Base-by-base conservation (phyloP, 2,113 vertebrate species). In the Anser cygnoides region DNA sequence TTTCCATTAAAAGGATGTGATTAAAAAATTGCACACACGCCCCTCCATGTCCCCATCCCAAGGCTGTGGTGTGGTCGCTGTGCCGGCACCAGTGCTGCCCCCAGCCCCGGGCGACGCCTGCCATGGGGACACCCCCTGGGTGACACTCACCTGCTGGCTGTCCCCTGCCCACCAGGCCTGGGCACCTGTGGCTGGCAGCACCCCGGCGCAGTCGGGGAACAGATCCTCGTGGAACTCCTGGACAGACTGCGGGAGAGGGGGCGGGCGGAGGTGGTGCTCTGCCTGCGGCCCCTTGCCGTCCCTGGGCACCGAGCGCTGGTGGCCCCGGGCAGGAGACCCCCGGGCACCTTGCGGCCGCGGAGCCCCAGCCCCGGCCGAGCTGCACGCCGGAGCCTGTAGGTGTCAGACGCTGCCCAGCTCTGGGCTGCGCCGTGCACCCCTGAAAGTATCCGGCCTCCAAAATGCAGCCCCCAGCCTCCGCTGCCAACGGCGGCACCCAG, bases 211-310 rank as follows among this genome's bases (percentile, higher is more conserved):
- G 90, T 99, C 98, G 0, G 99, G 99, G 95, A 99, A 99, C 87
- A 99, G 97, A 91, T 99, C 99, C 4, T 98, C 98, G 1, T 99
- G 99, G 95, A 99, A 99, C 71, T 99, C 99, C 75, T 98, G 98
- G 14, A 97, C 90, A 9, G 99, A 97, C 98, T 99, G 96, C 13
- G 12, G 67, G 26, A 94, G 49, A 88, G 28, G 49, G 18, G 49
- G 65, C 0, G 1, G 10, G 29, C 0, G 1, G 59, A 10, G 12
- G 35, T 14, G 9, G 37, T 29, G 37, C 37, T 29, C 62, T 20
- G 46, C 46, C 44, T 16, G 14, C 46, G 18, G 67, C 8, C 46
- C 33, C 33, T 35, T 28, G 62, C 62, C 20, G 62, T 41, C 50
- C 46, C 26, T 6, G 4, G 33, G 50, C 13, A 49, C 29, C 11